phyloP scores from a whole-genome alignment of 2,113 vertebrate genomes.

The Sminthopsis crassicaudata region DNA sequence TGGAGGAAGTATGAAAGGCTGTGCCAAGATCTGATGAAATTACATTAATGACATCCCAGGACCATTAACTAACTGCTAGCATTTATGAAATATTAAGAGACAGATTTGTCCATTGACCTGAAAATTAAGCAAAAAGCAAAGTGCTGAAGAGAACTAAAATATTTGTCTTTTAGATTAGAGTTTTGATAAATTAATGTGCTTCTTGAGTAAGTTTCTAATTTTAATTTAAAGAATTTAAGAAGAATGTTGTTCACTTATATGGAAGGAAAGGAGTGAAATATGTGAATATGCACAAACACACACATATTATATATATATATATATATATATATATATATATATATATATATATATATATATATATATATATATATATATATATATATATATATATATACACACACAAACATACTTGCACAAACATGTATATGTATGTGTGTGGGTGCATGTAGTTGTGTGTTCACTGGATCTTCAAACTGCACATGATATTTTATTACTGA shows the following conservation, averaged over 20 bases:
- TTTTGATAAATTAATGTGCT: conserved; percentile 39
- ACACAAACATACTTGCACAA: too few species aligned
- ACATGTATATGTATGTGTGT: neutral
- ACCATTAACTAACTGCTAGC: conserved; percentile 65
- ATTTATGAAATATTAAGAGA: conserved; percentile 79
- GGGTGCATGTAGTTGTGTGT: neutral
- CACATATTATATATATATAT: too few species aligned
- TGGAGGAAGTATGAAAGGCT: conserved; percentile 26
- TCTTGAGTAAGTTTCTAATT: neutral
- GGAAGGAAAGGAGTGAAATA: neutral
- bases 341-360: too few species aligned
- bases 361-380: too few species aligned
- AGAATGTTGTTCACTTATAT: neutral
- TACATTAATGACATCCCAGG: conserved; percentile 30
- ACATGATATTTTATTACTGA: neutral
- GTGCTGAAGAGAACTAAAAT: conserved; percentile 46
- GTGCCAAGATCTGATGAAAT: conserved; percentile 52
- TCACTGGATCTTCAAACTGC: neutral
- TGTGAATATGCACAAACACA: too few species aligned
- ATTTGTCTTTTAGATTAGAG: conserved; percentile 38
- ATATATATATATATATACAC: too few species aligned
- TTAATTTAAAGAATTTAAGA: conserved; percentile 23
- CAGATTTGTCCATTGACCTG: conserved; percentile 71
- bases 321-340: too few species aligned
- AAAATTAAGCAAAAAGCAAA: conserved; percentile 69